Evolutionary conservation across 2,797 vertebrate species (phyloP).

Genomic region (Enteromius thamalakanensis): DNA sequence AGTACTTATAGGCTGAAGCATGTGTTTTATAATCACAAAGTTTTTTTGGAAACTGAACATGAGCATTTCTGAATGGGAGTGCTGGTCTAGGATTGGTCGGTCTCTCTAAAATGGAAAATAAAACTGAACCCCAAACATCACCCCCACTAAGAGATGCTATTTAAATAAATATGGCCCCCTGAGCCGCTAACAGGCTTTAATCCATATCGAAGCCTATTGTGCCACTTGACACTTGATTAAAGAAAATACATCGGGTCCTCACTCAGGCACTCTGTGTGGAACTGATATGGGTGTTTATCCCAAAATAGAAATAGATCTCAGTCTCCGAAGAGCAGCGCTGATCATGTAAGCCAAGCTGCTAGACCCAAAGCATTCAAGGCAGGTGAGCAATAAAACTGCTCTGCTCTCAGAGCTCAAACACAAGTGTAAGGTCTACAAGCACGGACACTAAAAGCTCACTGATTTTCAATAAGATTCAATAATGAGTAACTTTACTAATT

Average conservation of each 20-base stretch:
- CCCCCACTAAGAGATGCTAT: constrained; percentile 8
- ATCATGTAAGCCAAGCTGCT: neutral
- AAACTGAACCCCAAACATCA: constrained; percentile 24
- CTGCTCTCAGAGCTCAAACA: neutral
- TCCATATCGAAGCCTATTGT: constrained; percentile 49
- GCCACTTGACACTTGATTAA: constrained; percentile 45
- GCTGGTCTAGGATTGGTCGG: neutral
- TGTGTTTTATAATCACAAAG: neutral
- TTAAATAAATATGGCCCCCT: constrained; percentile 36
- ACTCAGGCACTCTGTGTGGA: constrained; percentile 15
- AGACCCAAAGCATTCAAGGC: constrained; percentile 2
- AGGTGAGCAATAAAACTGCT: constrained; percentile 11
- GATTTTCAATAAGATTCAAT: neutral
- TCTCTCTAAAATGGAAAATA: neutral
- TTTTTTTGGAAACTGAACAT: neutral
- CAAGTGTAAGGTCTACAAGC: neutral
- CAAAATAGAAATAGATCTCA: constrained; percentile 30
- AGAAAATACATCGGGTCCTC: constrained; percentile 42
- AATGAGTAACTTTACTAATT: neutral
- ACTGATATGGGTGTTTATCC: constrained; percentile 40
- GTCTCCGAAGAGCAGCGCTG: constrained; percentile 12
- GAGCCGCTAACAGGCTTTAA: constrained; percentile 45
- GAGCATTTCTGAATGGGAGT: neutral
- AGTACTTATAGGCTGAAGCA: neutral
- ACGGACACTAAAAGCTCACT: neutral